Evolutionary conservation across 2,113 vertebrate species (phyloP).

Genomic region (Amia ocellicauda): DNA sequence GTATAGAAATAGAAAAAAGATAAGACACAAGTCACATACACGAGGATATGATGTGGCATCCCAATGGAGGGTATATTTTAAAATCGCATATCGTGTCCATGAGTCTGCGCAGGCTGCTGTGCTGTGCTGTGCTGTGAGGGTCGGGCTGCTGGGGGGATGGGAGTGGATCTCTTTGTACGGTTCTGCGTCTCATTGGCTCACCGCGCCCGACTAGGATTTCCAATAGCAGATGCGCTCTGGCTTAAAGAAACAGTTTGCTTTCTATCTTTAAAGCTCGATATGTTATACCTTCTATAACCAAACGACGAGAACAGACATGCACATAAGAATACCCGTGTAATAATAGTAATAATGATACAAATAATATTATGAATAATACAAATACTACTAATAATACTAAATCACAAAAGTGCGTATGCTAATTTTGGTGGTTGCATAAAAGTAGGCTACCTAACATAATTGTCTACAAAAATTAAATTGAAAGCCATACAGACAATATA

Average conservation of each 20-base stretch:
- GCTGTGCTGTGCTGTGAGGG: conserved; percentile 48
- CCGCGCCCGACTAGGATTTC: conserved; percentile 35
- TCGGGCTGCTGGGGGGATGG: conserved; percentile 55
- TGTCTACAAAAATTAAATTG: too few relatives aligned
- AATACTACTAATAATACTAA: not conserved
- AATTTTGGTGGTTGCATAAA: too few relatives aligned
- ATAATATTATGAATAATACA: conserved; percentile 10
- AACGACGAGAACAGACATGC: too few relatives aligned
- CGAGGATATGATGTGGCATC: not conserved
- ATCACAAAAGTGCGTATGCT: too few relatives aligned
- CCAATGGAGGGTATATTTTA: not conserved
- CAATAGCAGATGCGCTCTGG: conserved; percentile 45
- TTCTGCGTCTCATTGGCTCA: conserved; percentile 66
- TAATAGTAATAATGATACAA: not conserved
- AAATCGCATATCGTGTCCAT: conserved; percentile 25
- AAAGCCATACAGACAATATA: too few relatives aligned
- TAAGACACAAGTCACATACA: not conserved
- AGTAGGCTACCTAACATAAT: too few relatives aligned
- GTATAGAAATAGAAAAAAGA: conserved; percentile 15
- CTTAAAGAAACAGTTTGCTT: conserved; percentile 23
- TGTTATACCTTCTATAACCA: too few relatives aligned
- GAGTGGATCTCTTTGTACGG: conserved; percentile 75
- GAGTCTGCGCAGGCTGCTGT: conserved; percentile 19
- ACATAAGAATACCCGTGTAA: too few relatives aligned
- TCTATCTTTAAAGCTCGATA: too few relatives aligned